A percentile compares a stretch with the other conserved stretches of the same genome.
phyloP scores from a whole-genome alignment of 2,113 vertebrate genomes.

The Cyrtonyx montezumae region DNA sequence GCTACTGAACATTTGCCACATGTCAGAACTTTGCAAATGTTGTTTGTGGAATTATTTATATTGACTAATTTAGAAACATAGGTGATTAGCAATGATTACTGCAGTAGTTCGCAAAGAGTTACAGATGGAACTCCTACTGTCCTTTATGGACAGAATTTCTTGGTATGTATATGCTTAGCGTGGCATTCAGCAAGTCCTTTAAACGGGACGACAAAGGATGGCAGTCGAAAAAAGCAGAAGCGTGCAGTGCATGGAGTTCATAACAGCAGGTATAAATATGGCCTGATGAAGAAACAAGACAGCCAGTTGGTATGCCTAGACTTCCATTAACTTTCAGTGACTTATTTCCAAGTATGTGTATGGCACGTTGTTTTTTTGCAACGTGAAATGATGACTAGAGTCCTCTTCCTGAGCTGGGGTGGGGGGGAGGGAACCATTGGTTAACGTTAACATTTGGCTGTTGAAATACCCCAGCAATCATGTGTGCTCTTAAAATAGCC shows the following conservation, averaged over 20 bases:
- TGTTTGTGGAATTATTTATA: constrained; percentile 67
- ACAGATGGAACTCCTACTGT: constrained; percentile 64
- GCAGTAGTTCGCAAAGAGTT: neutral
- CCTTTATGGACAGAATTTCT: constrained; percentile 40
- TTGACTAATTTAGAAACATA: constrained; percentile 50
- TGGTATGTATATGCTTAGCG: neutral
- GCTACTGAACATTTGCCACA: constrained; percentile 45
- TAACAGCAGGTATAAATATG: neutral
- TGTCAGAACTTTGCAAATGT: constrained; percentile 62
- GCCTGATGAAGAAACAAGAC: neutral
- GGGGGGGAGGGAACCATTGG: neutral
- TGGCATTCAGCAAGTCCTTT: neutral
- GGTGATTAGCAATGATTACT: constrained; percentile 39
- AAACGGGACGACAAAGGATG: neutral
- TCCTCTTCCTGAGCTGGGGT: neutral
- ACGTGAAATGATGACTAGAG: neutral
- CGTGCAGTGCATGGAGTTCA: neutral
- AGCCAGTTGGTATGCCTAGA: neutral
- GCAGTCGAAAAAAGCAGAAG: neutral
- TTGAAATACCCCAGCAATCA: neutral
- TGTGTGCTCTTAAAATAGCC: neutral
- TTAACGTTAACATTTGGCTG: neutral
- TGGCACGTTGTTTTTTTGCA: neutral
- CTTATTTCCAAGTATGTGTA: neutral
- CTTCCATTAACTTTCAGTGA: neutral